phyloP scores from a whole-genome alignment of 2,113 vertebrate genomes.

The Corythoichthys haematopterus region DNA sequence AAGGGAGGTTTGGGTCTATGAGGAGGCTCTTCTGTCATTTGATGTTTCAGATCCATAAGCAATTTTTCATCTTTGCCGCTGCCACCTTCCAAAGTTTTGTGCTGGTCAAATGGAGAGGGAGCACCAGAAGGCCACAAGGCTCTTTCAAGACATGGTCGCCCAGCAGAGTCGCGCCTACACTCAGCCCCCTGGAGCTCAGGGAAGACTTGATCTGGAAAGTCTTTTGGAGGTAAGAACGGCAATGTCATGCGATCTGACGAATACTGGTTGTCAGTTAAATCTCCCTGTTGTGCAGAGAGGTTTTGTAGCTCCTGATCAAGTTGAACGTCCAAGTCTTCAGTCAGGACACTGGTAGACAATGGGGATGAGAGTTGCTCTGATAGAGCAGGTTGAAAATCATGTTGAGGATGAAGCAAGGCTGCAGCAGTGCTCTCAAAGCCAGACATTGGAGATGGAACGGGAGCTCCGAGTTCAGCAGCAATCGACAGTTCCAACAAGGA shows the following conservation, averaged over 20 bases:
- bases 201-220: conserved; percentile 37
- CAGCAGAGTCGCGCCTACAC: conserved; percentile 7
- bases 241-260: conserved; percentile 8
- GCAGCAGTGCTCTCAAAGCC: conserved; percentile 73
- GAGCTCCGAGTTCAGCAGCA: conserved; percentile 70
- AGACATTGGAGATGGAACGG: conserved; percentile 48
- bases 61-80: neutral
- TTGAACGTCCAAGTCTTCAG: conserved; percentile 79
- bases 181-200: conserved; percentile 36
- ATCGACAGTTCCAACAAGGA: conserved; percentile 86
- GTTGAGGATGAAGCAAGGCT: conserved; percentile 50
- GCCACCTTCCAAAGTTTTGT: conserved; percentile 24
- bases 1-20: conserved; percentile 32
- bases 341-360: conserved; percentile 38
- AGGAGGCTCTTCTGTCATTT: conserved; percentile 22
- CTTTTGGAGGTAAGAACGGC: conserved; percentile 30
- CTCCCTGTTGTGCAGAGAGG: conserved; percentile 24
- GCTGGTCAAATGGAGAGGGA: conserved; percentile 31
- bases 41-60: conserved; percentile 57
- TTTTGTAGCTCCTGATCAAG: conserved; percentile 77
- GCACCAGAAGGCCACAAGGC: neutral
- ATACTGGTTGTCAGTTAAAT: neutral
- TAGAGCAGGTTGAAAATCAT: conserved; percentile 26
- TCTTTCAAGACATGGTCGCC: conserved; percentile 9
- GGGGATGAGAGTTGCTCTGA: conserved; percentile 11